These are phyloP conservation scores for Monoplex corrugatus DNA, from an alignment of 2,888 invertebrate species.

Conservation along the genomic window DNA sequence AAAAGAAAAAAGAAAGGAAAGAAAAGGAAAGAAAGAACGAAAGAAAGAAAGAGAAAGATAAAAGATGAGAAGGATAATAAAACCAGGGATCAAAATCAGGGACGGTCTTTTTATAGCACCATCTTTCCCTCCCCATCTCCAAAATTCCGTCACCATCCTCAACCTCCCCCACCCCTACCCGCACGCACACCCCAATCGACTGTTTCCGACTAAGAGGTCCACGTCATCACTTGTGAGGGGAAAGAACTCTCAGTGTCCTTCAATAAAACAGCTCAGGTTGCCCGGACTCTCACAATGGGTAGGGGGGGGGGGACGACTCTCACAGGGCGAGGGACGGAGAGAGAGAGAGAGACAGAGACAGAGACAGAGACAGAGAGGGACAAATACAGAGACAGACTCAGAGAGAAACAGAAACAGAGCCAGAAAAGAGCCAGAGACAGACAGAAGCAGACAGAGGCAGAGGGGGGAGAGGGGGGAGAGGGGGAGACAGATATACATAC, in stretches of 20 bases:
- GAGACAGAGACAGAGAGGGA: not conserved
- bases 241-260: not conserved
- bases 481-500: too few relatives aligned
- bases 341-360: not conserved
- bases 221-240: not conserved
- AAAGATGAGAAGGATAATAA: too few relatives aligned
- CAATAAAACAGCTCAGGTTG: not conserved
- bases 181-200: not conserved
- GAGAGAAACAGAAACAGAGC: not conserved
- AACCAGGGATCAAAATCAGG: too few relatives aligned
- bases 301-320: too few relatives aligned
- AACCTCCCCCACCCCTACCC: not conserved
- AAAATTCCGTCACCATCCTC: too few relatives aligned
- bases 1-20: too few relatives aligned
- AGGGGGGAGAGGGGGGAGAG: too few relatives aligned
- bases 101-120: too few relatives aligned
- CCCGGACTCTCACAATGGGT: too few relatives aligned
- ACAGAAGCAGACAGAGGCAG: slow-evolving; percentile 9
- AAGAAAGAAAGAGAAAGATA: too few relatives aligned
- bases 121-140: too few relatives aligned
- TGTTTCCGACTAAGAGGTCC: not conserved
- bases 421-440: slow-evolving; percentile 14
- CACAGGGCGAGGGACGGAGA: not conserved
- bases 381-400: not conserved
- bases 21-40: too few relatives aligned